Percentiles rank a stretch among this genome's conserved stretches.
Evolutionary conservation across 2,888 invertebrate species (phyloP).

Genomic region (Thymelicus acteon): DNA sequence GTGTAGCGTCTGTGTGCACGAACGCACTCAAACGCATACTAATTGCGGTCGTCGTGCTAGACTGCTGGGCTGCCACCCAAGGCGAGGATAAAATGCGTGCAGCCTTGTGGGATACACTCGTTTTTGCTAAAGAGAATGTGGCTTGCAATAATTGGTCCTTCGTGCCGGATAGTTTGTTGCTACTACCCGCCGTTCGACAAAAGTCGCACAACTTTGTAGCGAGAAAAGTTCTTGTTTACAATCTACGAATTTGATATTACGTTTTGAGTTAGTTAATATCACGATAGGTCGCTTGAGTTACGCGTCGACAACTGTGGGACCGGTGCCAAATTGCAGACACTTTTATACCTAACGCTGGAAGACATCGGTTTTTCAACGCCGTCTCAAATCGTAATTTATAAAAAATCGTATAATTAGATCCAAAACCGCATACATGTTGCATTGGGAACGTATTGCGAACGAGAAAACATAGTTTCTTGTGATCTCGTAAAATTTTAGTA

Average conservation of each 20-base stretch:
- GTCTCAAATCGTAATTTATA: constrained; percentile 9
- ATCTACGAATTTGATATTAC: constrained; percentile 5
- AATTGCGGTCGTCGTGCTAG: constrained; percentile 55
- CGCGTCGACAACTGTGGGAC: constrained; percentile 7
- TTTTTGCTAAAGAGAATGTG: constrained; percentile 50
- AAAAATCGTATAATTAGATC: constrained; percentile 13
- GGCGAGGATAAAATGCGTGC: constrained; percentile 50
- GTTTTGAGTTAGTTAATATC: constrained; percentile 25
- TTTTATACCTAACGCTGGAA: constrained; percentile 1
- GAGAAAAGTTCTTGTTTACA: constrained; percentile 3
- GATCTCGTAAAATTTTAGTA: constrained; percentile 39
- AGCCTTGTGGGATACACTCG: constrained; percentile 47
- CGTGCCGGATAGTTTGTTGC: constrained; percentile 44
- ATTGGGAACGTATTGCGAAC: not conserved
- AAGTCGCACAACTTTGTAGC: constrained; percentile 3
- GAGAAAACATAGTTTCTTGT: constrained; percentile 16
- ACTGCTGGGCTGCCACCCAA: constrained; percentile 71
- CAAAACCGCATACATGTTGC: constrained; percentile 4
- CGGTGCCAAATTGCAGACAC: constrained; percentile 18
- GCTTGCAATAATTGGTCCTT: constrained; percentile 48
- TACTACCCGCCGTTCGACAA: constrained; percentile 12
- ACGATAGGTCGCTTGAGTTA: not conserved
- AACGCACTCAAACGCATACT: constrained; percentile 44
- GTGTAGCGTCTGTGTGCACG: constrained; percentile 15
- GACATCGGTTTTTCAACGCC: constrained; percentile 11